These are phyloP conservation scores for Endomychus coccineus DNA, from an alignment of 2,888 invertebrate species.

Conservation along the genomic window DNA sequence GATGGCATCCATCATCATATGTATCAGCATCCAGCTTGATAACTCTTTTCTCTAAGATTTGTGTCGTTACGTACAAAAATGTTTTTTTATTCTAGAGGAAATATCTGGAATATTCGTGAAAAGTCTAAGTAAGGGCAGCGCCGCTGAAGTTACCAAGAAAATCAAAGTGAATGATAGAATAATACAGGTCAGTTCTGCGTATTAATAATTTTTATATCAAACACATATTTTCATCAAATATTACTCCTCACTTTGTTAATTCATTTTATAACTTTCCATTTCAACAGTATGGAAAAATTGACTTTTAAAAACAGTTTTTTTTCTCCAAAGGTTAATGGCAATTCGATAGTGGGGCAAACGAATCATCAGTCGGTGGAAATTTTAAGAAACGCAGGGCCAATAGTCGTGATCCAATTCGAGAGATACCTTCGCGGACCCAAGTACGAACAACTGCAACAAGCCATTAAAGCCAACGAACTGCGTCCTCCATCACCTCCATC, in stretches of 20 bases:
- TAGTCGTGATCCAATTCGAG: constrained; percentile 62
- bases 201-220: too few relatives aligned
- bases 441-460: constrained; percentile 74
- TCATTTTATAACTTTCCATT: too few relatives aligned
- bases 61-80: too few relatives aligned
- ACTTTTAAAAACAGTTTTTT: background rate
- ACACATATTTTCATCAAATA: too few relatives aligned
- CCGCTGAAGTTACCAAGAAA: constrained; percentile 84
- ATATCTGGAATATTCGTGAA: constrained; percentile 99
- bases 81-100: constrained; percentile 71
- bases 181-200: constrained; percentile 63
- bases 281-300: too few relatives aligned
- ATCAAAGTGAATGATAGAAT: constrained; percentile 96
- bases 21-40: too few relatives aligned
- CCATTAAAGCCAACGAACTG: constrained; percentile 64
- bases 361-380: constrained; percentile 92
- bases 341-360: constrained; percentile 81
- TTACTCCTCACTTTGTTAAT: too few relatives aligned
- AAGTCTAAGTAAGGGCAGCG: constrained; percentile 94
- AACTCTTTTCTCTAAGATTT: too few relatives aligned
- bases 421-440: constrained; percentile 82
- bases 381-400: constrained; percentile 71
- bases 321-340: constrained; percentile 64
- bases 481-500: constrained; percentile 57
- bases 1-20: too few relatives aligned